Evolutionary conservation across 2,888 invertebrate genomes (phyloP), one percentile per base, ranked within the genome.

Genomic region (Notodonta dromedarius): DNA sequence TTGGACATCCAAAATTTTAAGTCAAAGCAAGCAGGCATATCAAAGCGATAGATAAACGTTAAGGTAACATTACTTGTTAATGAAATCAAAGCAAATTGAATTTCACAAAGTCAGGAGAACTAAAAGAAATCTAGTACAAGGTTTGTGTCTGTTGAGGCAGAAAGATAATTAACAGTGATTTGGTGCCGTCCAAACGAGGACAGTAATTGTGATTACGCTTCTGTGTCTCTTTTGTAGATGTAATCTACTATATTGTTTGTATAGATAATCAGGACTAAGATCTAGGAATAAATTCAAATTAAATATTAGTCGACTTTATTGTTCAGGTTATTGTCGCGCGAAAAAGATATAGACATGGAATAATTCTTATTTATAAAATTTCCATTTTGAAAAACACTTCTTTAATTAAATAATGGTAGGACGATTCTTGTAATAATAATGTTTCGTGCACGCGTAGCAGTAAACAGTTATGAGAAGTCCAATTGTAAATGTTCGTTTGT

Each of bases 81-180:
- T n/a, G 11, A 46, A 46, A 63, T 65, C 16, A 61, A 54, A 42
- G 62, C 50, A 50, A 68, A 72, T 68, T 74, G 62, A 69, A 74
- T 74, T 71, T 71, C 56, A 46, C 55, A 42, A 52, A 55, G 46
- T 6, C 14, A 51, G 64, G 59, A 68, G 63, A 62, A 55, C 53
- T 53, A 51, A 58, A 63, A 53, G 60, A 32, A 60, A 65, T 56
- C 8, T 51, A 50, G 70, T 12, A 58, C 70, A 69, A 69, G 70
- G 70, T 66, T 12, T 13, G 14, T 60, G 9, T 16, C 40, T 51
- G 46, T 51, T 39, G 40, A 8, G 46, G 52, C 16, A n/a, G 13
- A 48, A 59, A 54, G 35, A 56, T 61, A 65, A 69, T 59, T 51
- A 71, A 61, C 56, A 69, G 51, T 54, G 46, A 61, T 57, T 52